Evolutionary conservation across 2,113 vertebrate species (phyloP), one percentile per base, ranked within the genome.

Genomic region (Chrysochloris asiatica): DNA sequence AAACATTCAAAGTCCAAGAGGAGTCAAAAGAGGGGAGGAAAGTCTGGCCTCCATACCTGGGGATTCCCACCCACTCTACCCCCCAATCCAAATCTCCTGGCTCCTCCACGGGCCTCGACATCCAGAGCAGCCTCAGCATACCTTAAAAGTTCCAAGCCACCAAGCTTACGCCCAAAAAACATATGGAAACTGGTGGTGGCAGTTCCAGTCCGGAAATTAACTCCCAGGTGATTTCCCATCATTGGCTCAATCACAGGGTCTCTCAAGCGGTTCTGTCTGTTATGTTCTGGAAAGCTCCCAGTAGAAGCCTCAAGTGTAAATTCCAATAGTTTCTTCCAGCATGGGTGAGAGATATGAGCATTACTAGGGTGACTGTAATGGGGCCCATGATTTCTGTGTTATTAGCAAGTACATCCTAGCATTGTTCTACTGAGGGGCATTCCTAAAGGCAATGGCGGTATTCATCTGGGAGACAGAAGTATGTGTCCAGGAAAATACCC

Each of bases 271-370:
- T 65, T 86, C 41, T 69, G 52, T 87, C 75, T 72, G 28, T 72
- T 41, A 0, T 33, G 26, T 76, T 80, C 50, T 71, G 16, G 63
- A 88, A 91, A 38, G 33, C 36, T 76, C 82, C 67, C 22, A 8
- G 21, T 61, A 75, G 61, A 73, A 75, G 11, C 83, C 69, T 43
- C 9, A 83, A 73, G 52, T 71, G 79, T 52, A 88, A 77, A 91
- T 75, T 52, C 69, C 41, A 69, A 67, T 77, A 56, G 47, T 90
- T 80, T 48, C 69, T 33, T 92, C 47, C 71, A 90, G 82, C 71
- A 17, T 80, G 72, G 33, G 38, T 81, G 87, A 73, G 36, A 77
- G 47, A 63, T 43, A 13, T 56, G 36, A 85, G 38, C 9, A 16
- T 71, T 65, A 59, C 50, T 61, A 61, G 43, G 50, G 48, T 0